Evolutionary conservation across 2,888 invertebrate species (phyloP), one percentile per base, ranked within the genome.

Genomic region (Apamea anceps): DNA sequence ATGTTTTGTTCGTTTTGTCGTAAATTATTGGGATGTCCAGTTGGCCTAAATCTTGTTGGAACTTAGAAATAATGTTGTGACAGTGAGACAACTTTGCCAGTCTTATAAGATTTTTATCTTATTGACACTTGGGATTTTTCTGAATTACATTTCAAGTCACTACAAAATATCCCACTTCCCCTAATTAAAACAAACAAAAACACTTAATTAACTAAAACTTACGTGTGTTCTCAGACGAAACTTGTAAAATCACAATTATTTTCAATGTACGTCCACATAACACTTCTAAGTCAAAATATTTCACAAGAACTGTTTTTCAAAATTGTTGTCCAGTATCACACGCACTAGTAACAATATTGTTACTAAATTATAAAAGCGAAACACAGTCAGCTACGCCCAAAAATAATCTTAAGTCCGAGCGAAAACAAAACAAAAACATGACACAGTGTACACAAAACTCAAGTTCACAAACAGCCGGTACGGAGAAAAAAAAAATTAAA

Each of bases 341-440:
- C 92, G 89, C 94, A 95, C 94, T 93, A 88, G 91, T 89, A 90
- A 91, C 90, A 89, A 90, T 91, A 91, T 85, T 85, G 92, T 93
- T 91, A 88, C 87, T 79, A 92, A 93, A 92, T 91, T 91, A 91
- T 91, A 92, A 90, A 92, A 91, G 81, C 37, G 85, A 90, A 93
- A 93, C 94, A 95, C 94, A 94, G 95, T 94, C 94, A 93, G 93
- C 90, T 92, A 94, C 94, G 94, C 94, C 95, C 95, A 93, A 93
- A 93, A 94, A 94, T 93, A 94, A 88, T 94, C 89, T 89, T 90
- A 91, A 94, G 95, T 95, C 93, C 92, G 91, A 89, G 90, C 90
- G 91, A 95, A 95, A 95, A 94, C 95, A 95, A 94, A 95, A 95
- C 95, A 95, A 94, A 94, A 94, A 94, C 94, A 95, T 91, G 89